A percentile compares a stretch with the other conserved stretches of the same genome.
Conservation (phyloP, 1,140 invertebrate species). For the Vanessa tameamea region DNA sequence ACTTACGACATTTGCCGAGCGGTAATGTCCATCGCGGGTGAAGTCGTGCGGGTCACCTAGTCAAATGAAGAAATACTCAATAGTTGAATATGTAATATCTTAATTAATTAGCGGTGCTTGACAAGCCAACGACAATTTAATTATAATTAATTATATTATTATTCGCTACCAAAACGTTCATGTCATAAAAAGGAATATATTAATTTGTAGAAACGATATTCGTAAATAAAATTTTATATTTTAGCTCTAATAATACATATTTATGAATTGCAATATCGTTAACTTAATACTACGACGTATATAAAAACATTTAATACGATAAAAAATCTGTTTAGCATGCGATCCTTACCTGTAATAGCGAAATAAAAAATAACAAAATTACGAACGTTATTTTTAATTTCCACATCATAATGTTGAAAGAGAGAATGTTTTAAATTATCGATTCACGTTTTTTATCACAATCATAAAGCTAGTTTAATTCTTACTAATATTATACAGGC, state of each 20-base stretch:
- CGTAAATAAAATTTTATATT: neutral
- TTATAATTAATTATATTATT: neutral
- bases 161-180: neutral
- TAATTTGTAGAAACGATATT: neutral
- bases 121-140: neutral
- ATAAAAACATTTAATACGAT: neutral
- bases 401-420: too few species aligned
- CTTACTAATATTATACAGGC: too few species aligned
- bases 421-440: too few species aligned
- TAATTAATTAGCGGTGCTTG: neutral
- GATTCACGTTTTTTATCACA: too few species aligned
- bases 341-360: neutral
- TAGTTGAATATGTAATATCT: neutral
- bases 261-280: neutral
- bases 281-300: neutral
- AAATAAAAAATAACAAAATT: neutral
- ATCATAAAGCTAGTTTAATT: too few species aligned
- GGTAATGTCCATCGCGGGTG: too few species aligned
- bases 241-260: conserved; percentile 1
- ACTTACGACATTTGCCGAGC: too few species aligned
- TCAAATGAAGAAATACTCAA: neutral
- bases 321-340: neutral
- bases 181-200: conserved; percentile 1
- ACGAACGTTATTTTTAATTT: neutral
- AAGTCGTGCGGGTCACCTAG: too few species aligned